Percentiles rank a stretch among this genome's conserved stretches.
Conservation (phyloP, 1,140 invertebrate species). For the Adoxophyes honmai region DNA sequence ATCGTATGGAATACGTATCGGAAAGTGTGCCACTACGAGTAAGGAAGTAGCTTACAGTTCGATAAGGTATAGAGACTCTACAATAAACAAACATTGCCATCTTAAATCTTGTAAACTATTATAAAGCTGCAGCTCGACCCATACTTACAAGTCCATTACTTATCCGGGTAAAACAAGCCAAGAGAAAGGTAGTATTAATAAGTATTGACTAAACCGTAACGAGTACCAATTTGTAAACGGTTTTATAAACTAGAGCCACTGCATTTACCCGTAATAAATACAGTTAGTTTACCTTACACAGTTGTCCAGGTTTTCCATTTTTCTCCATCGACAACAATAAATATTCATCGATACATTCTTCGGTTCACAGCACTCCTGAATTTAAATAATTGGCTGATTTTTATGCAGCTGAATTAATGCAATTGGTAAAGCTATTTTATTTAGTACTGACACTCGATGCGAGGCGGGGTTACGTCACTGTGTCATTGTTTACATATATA, state of each 20-base stretch:
- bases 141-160: background rate
- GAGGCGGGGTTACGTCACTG: background rate
- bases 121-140: background rate
- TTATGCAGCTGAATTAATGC: conserved; percentile 73
- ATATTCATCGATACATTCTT: conserved; percentile 69
- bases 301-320: conserved; percentile 22
- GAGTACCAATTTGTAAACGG: background rate
- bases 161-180: background rate
- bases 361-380: conserved; percentile 53
- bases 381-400: conserved; percentile 76
- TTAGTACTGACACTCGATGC: conserved; percentile 20
- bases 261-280: no score
- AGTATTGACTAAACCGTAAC: background rate
- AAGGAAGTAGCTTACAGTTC: no score
- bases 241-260: background rate
- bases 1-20: no score
- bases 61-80: no score
- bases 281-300: no score
- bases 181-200: background rate
- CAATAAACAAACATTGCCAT: no score
- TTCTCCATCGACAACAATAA: conserved; percentile 55
- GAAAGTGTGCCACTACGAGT: no score
- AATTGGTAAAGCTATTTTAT: conserved; percentile 63
- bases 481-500: no score
- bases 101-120: no score